A percentile compares a stretch with the other conserved stretches of the same genome.
phyloP scores from a whole-genome alignment of 2,888 invertebrate genomes.

The Drosophila melanosoma region DNA sequence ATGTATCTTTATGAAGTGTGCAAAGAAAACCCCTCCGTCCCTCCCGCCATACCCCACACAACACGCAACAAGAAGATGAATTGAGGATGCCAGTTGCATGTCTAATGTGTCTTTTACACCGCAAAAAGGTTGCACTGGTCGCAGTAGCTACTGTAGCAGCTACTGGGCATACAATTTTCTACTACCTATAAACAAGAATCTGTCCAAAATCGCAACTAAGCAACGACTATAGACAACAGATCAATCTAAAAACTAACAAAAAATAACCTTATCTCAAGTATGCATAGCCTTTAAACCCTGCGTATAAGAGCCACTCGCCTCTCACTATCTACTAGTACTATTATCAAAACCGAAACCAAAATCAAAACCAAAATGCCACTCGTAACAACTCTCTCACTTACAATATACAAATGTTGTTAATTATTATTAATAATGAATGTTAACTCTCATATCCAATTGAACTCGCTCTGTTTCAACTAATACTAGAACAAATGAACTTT shows the following conservation, averaged over 20 bases:
- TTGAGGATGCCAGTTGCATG: constrained; percentile 49
- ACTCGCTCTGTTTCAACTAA: constrained; percentile 80
- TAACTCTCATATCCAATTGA: constrained; percentile 82
- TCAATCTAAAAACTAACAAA: constrained; percentile 18
- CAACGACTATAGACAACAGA: constrained; percentile 27
- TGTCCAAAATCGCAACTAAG: constrained; percentile 79
- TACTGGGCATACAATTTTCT: constrained; percentile 82
- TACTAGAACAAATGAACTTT: constrained; percentile 48
- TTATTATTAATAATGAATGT: constrained; percentile 34
- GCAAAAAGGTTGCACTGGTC: constrained; percentile 81
- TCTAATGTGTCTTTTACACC: constrained; percentile 82
- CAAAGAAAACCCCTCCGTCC: constrained; percentile 29
- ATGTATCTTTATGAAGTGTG: constrained; percentile 50
- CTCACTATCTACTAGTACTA: constrained; percentile 57
- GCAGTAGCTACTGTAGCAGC: constrained; percentile 68
- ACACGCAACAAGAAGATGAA: constrained; percentile 15
- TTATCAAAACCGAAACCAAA: constrained; percentile 26
- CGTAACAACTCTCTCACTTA: constrained; percentile 75
- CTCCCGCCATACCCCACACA: constrained; percentile 9
- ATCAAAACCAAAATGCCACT: constrained; percentile 72
- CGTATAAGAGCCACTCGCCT: constrained; percentile 66
- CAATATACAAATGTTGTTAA: constrained; percentile 23
- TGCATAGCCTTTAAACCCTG: constrained; percentile 58
- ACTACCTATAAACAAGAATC: constrained; percentile 84
- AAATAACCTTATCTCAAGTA: constrained; percentile 49